phyloP scores from a whole-genome alignment of 1,140 invertebrate species.

The Drosophila micromelanica region DNA sequence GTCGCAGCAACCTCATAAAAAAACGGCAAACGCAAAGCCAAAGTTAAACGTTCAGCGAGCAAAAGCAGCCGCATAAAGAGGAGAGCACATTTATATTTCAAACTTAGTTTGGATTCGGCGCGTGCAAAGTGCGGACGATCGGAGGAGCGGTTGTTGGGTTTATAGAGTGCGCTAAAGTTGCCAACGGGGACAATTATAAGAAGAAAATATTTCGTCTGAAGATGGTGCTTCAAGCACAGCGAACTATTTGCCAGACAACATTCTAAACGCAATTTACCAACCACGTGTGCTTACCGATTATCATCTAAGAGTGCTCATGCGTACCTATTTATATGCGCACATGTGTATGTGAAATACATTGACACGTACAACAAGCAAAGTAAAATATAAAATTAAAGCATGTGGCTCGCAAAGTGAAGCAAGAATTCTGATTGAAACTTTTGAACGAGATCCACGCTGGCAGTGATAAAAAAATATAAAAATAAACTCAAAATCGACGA shows the following conservation, averaged over 20 bases:
- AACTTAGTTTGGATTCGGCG: conserved; percentile 70
- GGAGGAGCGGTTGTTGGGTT: neutral
- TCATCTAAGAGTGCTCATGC: neutral
- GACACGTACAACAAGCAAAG: conserved; percentile 19
- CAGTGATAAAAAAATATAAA: conserved; percentile 59
- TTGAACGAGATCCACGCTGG: conserved; percentile 55
- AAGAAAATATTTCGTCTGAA: neutral
- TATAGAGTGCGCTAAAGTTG: neutral
- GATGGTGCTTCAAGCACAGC: neutral
- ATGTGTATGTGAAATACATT: neutral
- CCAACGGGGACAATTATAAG: neutral
- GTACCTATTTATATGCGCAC: neutral
- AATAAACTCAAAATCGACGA: conserved; percentile 17
- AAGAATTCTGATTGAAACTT: conserved; percentile 57
- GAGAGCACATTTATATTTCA: conserved; percentile 43
- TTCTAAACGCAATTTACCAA: conserved; percentile 2
- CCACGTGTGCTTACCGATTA: conserved; percentile 47
- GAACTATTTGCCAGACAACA: conserved; percentile 14
- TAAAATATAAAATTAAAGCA: conserved; percentile 51
- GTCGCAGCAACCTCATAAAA: conserved; percentile 12
- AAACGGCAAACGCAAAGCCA: conserved; percentile 61
- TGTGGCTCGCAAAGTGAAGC: conserved; percentile 59
- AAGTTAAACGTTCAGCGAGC: conserved; percentile 43
- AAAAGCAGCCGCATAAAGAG: conserved; percentile 57
- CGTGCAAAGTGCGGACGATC: conserved; percentile 49